Percentiles rank a stretch among this genome's conserved stretches.
Conservation (phyloP, 1,140 invertebrate genomes). For the Chelonus insularis region DNA sequence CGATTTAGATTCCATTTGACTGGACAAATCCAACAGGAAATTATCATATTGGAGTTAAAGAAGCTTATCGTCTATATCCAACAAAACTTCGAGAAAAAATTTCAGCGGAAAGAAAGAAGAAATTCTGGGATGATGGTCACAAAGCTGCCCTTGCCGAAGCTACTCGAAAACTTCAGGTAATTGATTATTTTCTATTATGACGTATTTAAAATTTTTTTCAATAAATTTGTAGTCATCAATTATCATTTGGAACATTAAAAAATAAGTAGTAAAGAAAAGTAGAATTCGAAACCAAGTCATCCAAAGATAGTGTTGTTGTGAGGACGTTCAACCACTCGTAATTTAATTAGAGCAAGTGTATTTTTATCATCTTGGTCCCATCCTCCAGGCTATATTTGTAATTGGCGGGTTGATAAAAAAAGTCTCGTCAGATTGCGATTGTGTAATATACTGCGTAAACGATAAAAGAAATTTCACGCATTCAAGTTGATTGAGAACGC, state of each 20-base stretch:
- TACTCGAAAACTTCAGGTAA: slow-evolving; percentile 69
- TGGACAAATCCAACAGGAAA: slow-evolving; percentile 85
- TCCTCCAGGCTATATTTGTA: slow-evolving; percentile 53
- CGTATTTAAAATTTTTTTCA: slow-evolving; percentile 17
- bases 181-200: slow-evolving; percentile 15
- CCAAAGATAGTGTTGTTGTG: slow-evolving; percentile 45
- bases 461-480: slow-evolving; percentile 2
- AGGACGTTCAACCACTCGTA: slow-evolving; percentile 38
- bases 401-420: slow-evolving; percentile 52
- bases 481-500: background rate
- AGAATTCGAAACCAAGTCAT: slow-evolving; percentile 40
- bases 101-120: slow-evolving; percentile 80
- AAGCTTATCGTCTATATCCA: slow-evolving; percentile 86
- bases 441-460: slow-evolving; percentile 19
- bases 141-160: slow-evolving; percentile 79
- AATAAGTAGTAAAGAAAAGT: slow-evolving; percentile 24
- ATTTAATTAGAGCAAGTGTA: slow-evolving; percentile 48
- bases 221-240: slow-evolving; percentile 7
- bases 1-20: slow-evolving; percentile 75
- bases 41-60: slow-evolving; percentile 86
- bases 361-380: slow-evolving; percentile 47
- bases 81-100: slow-evolving; percentile 80
- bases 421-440: slow-evolving; percentile 11
- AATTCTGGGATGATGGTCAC: slow-evolving; percentile 82
- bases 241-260: background rate